Conservation (phyloP, 2,113 vertebrate genomes). For the Addax nasomaculatus region DNA sequence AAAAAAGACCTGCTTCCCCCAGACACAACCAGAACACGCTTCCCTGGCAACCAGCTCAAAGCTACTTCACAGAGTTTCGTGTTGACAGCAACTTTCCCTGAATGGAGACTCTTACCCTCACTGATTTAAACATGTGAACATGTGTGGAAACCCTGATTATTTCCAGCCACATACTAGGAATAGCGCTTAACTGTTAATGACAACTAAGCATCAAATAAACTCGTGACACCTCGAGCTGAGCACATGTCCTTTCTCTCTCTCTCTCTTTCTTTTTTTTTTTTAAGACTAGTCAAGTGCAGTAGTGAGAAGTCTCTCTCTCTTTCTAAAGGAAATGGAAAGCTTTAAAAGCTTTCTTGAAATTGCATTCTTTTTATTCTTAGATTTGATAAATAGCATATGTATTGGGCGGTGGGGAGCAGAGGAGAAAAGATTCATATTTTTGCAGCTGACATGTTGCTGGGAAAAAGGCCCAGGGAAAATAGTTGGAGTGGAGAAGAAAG, state of each 20-base stretch:
- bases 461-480: slow-evolving; percentile 45
- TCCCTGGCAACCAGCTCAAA: background rate
- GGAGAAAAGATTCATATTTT: slow-evolving; percentile 49
- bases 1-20: background rate
- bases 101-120: background rate
- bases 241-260: background rate
- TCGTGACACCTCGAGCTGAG: background rate
- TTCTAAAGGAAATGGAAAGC: slow-evolving; percentile 57
- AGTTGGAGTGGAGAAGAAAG: background rate
- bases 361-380: slow-evolving; percentile 66
- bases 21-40: background rate
- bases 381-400: slow-evolving; percentile 73
- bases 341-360: slow-evolving; percentile 72
- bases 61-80: background rate
- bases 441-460: slow-evolving; percentile 70
- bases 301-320: background rate
- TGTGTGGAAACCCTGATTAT: background rate
- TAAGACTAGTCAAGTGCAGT: too few relatives aligned
- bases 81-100: background rate
- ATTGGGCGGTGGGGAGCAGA: slow-evolving; percentile 62
- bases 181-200: background rate
- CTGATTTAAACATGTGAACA: background rate
- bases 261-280: background rate
- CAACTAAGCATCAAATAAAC: background rate
- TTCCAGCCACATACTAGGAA: background rate